These are phyloP conservation scores for Heliornis fulica DNA, from an alignment of 2,113 vertebrate genomes.

Conservation along the genomic window DNA sequence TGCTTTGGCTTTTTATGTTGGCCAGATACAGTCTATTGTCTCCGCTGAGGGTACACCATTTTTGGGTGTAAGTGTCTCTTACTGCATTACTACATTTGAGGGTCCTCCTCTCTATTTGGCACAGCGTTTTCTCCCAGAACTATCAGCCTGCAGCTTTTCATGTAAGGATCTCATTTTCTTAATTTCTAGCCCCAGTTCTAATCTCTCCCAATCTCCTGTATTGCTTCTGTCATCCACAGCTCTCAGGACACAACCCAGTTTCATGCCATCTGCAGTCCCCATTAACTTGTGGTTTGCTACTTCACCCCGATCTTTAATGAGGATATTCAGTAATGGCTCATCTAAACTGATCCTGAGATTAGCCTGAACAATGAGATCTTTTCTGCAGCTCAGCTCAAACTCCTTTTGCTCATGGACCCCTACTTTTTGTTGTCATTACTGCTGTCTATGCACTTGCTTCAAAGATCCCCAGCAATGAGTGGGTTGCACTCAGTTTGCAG, in stretches of 20 bases:
- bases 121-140: neutral
- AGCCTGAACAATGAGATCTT: constrained; percentile 38
- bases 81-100: neutral
- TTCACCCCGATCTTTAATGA: constrained; percentile 46
- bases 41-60: neutral
- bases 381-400: neutral
- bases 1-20: constrained; percentile 3
- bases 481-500: neutral
- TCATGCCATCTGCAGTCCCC: constrained; percentile 39
- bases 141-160: neutral
- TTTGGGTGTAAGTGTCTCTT: neutral
- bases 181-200: constrained; percentile 37
- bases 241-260: neutral
- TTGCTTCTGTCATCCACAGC: constrained; percentile 29
- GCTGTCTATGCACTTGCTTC: neutral
- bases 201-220: constrained; percentile 49
- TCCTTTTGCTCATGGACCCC: neutral
- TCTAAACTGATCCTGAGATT: constrained; percentile 26
- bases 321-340: constrained; percentile 20
- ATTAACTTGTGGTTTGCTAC: constrained; percentile 42
- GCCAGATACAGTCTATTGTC: neutral
- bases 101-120: neutral
- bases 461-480: neutral
- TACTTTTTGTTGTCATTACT: neutral
- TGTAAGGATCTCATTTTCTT: constrained; percentile 39